These are phyloP conservation scores for Latrodectus elegans DNA, from an alignment of 2,888 invertebrate genomes.

Conservation along the genomic window DNA sequence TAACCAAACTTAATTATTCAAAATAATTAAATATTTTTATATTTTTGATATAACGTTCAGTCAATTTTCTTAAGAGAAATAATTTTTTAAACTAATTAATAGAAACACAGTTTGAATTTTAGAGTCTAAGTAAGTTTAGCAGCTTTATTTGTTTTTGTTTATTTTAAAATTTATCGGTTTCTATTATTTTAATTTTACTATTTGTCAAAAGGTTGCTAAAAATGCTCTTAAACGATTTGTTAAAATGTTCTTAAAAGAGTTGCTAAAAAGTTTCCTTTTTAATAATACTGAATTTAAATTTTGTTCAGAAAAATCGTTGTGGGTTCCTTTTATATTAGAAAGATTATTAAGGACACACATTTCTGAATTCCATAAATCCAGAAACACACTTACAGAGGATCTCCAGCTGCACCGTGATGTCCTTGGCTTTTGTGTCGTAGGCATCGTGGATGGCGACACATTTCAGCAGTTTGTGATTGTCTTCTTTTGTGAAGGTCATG, in stretches of 20 bases:
- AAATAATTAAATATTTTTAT: too few species aligned
- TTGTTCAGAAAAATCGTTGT: background rate
- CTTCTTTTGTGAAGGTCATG: conserved; percentile 85
- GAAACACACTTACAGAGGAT: conserved; percentile 87
- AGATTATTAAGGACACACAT: background rate
- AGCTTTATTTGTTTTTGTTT: too few species aligned
- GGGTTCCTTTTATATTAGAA: background rate
- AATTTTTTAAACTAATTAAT: too few species aligned
- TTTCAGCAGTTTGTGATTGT: conserved; percentile 85
- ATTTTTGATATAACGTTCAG: too few species aligned
- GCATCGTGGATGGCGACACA: conserved; percentile 91
- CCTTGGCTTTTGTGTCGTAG: conserved; percentile 83
- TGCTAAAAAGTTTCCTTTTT: background rate
- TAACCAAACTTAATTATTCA: too few species aligned
- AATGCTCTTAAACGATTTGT: too few species aligned
- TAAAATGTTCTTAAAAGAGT: background rate
- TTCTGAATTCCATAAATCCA: background rate
- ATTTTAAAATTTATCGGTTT: too few species aligned
- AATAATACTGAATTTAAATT: background rate
- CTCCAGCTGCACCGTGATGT: conserved; percentile 87
- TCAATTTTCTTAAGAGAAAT: too few species aligned
- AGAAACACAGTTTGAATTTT: too few species aligned
- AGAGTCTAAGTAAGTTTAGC: too few species aligned
- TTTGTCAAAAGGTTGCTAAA: too few species aligned
- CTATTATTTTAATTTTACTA: too few species aligned